Base-by-base conservation (phyloP, 2,113 vertebrate genomes). In the Notothenia coriiceps region DNA sequence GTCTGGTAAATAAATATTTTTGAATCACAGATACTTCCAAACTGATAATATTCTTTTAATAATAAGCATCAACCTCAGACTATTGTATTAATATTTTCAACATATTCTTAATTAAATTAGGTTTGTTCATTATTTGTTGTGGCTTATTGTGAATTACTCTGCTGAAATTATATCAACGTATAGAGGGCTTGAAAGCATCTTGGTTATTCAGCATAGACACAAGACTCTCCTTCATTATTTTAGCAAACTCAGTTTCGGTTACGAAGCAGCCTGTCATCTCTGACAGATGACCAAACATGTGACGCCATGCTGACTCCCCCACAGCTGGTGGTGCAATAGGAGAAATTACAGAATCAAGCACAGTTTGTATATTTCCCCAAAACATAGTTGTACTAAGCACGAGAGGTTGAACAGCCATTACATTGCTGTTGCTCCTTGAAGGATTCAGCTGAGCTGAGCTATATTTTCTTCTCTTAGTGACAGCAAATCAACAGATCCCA, bases 241-340 rank as follows among this genome's bases (percentile, higher is more conserved):
- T 22, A 22, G 29, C 5, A 59, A 60, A 40, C 35, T 40, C 6
- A 40, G 35, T 40, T 40, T 40, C 35, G 5, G 29, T 73, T 70
- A 17, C 55, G 55, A 50, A 79, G 75, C 62, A 55, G 65, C 54
- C 25, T 68, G n/a, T 84, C 71, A 82, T 79, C 63, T 43, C 51
- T 33, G n/a, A 77, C 74, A 86, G 70, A 83, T 74, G 72, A 74
- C 66, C 60, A 43, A 72, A 80, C 82, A 77, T 86, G 81, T 82
- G 86, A 90, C 64, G 29, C 33, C 1, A 8, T 69, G 67, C 80
- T 80, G 70, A 82, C 69, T 75, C 67, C 65, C 65, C 10, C 29
- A 5, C 22, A 71, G 62, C 65, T 40, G 25, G 22, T 76, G 52
- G 59, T 60, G 76, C 44, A 75, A 73, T 43, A 40, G 61, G 40